These are phyloP conservation scores for Apteryx mantelli DNA, from an alignment of 2,113 vertebrate genomes.

Conservation along the genomic window DNA sequence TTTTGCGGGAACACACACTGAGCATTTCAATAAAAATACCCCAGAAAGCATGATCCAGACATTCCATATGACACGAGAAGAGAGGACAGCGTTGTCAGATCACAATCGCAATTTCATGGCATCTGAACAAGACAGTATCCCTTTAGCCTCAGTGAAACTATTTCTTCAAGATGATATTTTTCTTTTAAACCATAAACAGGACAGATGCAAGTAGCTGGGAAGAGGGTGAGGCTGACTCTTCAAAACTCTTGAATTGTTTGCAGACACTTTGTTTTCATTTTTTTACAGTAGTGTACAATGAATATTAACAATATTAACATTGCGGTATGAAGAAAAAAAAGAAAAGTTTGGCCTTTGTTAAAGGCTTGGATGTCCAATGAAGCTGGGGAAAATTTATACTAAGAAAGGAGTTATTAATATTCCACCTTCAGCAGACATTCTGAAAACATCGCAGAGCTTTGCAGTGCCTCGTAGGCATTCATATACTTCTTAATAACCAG, in stretches of 20 bases:
- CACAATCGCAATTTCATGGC: slow-evolving; percentile 71
- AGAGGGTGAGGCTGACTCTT: slow-evolving; percentile 54
- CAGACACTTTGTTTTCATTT: slow-evolving; percentile 60
- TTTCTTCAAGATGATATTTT: slow-evolving; percentile 61
- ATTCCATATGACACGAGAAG: slow-evolving; percentile 74
- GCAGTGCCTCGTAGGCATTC: not conserved
- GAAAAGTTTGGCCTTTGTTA: slow-evolving; percentile 31
- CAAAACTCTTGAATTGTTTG: slow-evolving; percentile 58
- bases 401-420: not conserved
- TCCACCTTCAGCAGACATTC: not conserved
- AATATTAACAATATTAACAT: slow-evolving; percentile 80
- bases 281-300: slow-evolving; percentile 76
- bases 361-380: slow-evolving; percentile 22
- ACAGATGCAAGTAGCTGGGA: slow-evolving; percentile 54
- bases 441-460: not conserved
- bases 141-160: slow-evolving; percentile 64
- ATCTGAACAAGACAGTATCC: slow-evolving; percentile 76
- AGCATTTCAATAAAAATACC: slow-evolving; percentile 80
- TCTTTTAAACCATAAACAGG: slow-evolving; percentile 48
- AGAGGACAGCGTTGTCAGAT: slow-evolving; percentile 67
- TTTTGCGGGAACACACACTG: slow-evolving; percentile 75
- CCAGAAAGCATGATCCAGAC: slow-evolving; percentile 81
- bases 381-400: slow-evolving; percentile 17
- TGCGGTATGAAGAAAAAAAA: slow-evolving; percentile 49
- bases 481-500: not conserved